Evolutionary conservation across 2,888 invertebrate species (phyloP).

Genomic region (Diaprepes abbreviatus): DNA sequence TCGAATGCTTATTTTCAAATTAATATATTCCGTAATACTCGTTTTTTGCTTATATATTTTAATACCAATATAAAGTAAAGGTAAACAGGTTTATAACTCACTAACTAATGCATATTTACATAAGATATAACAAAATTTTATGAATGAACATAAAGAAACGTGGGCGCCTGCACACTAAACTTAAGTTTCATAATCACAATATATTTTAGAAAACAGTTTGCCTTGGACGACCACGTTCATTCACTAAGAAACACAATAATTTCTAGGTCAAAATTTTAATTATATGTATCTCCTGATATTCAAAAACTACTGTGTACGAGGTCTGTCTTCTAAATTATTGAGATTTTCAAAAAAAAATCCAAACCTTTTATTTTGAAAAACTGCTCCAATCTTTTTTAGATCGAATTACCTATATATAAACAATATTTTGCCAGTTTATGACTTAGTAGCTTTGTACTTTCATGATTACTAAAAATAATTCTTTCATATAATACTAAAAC

Average conservation of each 20-base stretch:
- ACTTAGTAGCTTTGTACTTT: too few species aligned
- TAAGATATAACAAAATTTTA: slow-evolving; percentile 44
- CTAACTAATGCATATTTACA: slow-evolving; percentile 29
- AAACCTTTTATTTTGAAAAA: too few species aligned
- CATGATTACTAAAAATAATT: too few species aligned
- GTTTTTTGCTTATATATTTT: background rate
- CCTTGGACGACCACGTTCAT: slow-evolving; percentile 45
- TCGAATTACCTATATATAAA: too few species aligned
- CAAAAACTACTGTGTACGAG: slow-evolving; percentile 10
- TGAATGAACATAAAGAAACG: slow-evolving; percentile 40
- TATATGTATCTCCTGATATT: slow-evolving; percentile 22
- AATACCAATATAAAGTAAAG: slow-evolving; percentile 17
- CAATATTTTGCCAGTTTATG: too few species aligned
- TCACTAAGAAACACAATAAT: slow-evolving; percentile 36
- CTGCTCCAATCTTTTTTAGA: too few species aligned
- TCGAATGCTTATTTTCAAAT: background rate
- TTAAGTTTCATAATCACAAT: slow-evolving; percentile 37
- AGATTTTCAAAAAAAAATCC: too few species aligned
- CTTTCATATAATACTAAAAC: too few species aligned
- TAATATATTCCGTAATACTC: background rate
- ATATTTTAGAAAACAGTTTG: slow-evolving; percentile 41
- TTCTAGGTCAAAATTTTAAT: slow-evolving; percentile 43
- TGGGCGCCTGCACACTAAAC: slow-evolving; percentile 35
- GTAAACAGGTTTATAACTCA: slow-evolving; percentile 36
- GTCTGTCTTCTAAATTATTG: too few species aligned